Conservation (phyloP, 2,888 invertebrate genomes). For the Amphiduros pacificus region DNA sequence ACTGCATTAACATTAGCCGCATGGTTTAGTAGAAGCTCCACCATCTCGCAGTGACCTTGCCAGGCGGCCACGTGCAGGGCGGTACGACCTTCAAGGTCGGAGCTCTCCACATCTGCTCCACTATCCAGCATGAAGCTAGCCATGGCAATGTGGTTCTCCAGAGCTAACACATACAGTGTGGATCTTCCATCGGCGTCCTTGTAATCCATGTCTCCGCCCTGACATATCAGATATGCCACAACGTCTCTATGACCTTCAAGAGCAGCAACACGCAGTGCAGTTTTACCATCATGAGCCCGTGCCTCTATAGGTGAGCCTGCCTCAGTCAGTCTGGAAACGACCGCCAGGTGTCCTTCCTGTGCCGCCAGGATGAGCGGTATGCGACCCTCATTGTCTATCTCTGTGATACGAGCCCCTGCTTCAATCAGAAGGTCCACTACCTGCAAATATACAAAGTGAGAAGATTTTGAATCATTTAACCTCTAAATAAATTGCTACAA, state of each 20-base stretch:
- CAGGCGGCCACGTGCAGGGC: conserved; percentile 78
- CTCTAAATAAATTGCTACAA: too few species aligned
- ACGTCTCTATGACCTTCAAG: conserved; percentile 70
- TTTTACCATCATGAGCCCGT: conserved; percentile 74
- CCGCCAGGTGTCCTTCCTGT: conserved; percentile 63
- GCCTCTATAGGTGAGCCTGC: conserved; percentile 59
- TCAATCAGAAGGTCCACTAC: conserved; percentile 61
- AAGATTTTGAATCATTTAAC: neutral
- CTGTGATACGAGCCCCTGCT: conserved; percentile 60
- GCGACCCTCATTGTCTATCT: conserved; percentile 62
- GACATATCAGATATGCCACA: conserved; percentile 70
- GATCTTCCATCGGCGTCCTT: conserved; percentile 90
- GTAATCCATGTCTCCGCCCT: conserved; percentile 77
- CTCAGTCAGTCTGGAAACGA: conserved; percentile 27
- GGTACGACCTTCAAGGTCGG: conserved; percentile 85
- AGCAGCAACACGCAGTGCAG: conserved; percentile 69
- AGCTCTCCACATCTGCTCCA: conserved; percentile 78
- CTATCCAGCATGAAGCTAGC: conserved; percentile 64
- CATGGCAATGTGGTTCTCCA: conserved; percentile 45
- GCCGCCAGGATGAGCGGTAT: conserved; percentile 72
- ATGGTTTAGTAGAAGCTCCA: conserved; percentile 79
- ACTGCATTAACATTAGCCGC: conserved; percentile 77
- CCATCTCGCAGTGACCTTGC: conserved; percentile 93
- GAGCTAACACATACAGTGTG: conserved; percentile 85
- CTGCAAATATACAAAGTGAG: conserved; percentile 60